Evolutionary conservation across 2,113 vertebrate species (phyloP).

Genomic region (Abramis brama): DNA sequence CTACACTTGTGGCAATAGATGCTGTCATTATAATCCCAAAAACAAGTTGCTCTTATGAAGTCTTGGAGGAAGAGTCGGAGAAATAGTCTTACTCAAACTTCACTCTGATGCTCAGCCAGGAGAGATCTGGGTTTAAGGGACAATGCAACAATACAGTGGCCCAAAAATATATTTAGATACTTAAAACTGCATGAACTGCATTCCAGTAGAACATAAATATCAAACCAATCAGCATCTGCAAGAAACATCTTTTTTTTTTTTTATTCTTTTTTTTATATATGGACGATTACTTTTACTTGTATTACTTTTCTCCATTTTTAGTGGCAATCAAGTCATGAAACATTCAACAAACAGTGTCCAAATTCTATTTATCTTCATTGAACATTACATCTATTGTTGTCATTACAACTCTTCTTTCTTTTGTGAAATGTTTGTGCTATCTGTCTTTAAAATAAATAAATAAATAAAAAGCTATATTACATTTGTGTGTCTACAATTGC

Average conservation of each 20-base stretch:
- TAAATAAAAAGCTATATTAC: background rate
- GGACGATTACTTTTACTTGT: background rate
- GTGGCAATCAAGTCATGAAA: background rate
- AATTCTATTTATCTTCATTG: background rate
- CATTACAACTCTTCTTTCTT: background rate
- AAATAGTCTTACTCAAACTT: background rate
- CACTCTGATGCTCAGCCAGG: background rate
- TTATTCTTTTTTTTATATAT: background rate
- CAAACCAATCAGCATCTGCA: background rate
- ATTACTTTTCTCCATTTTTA: background rate
- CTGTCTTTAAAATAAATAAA: background rate
- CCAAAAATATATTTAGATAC: background rate
- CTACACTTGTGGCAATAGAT: conserved; percentile 23
- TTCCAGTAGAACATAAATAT: background rate
- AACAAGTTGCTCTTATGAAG: conserved; percentile 32
- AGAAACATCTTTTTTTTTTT: background rate
- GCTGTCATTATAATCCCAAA: conserved; percentile 18
- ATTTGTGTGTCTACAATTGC: conserved; percentile 10
- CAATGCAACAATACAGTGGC: background rate
- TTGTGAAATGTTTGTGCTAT: too few species aligned
- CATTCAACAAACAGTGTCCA: background rate
- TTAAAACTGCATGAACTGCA: background rate
- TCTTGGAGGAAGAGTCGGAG: conserved; percentile 11
- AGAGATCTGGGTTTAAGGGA: background rate
- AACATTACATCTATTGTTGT: background rate